Evolutionary conservation across 2,113 vertebrate genomes (phyloP), one percentile per base, ranked within the genome.

Genomic region (Charina bottae): DNA sequence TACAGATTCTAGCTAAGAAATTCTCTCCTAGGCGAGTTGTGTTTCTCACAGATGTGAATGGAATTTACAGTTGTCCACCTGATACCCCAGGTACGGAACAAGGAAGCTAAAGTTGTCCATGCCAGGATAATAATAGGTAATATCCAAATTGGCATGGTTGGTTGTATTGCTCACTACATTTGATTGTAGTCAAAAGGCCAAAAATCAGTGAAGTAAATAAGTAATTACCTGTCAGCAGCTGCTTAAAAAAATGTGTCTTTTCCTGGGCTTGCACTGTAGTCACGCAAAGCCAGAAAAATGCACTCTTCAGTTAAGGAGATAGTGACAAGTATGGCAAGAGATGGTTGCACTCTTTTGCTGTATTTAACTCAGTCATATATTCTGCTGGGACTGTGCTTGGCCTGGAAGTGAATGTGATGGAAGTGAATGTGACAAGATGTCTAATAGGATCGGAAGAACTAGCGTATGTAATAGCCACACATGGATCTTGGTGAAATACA

Each of bases 1-100:
- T 84, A 9, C 49, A 83, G 93, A 37, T 93, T 85, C 64, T 95
- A 15, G 91, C 58, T 37, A 62, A 78, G 42, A 84, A 49, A 26
- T 85, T 91, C 13, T 86, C 37, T 60, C 92, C 88, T 46, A 87
- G 13, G 17, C 72, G 62, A 28, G 28, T 89, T 62, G 85, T 93
- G 21, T 92, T 93, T 88, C 85, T 89, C 28, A 60, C 91, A 49
- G 8, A 86, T 56, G 33, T 55, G 54, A 62, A n/a, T 58, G 1
- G 53, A 91, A 68, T 88, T 83, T n/a, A 0, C 1, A 56, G 37
- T 56, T 37, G 10, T 64, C 54, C 86, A 62, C 56, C 58, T 88
- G 68, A 90, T 55, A 54, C 42, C 33, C 58, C 6, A 6, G 87
- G 91, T 92, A 91, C 12, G 7, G 2, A 55, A 37, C 0, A 0